phyloP scores from a whole-genome alignment of 2,797 vertebrate genomes.

The Lemur catta region DNA sequence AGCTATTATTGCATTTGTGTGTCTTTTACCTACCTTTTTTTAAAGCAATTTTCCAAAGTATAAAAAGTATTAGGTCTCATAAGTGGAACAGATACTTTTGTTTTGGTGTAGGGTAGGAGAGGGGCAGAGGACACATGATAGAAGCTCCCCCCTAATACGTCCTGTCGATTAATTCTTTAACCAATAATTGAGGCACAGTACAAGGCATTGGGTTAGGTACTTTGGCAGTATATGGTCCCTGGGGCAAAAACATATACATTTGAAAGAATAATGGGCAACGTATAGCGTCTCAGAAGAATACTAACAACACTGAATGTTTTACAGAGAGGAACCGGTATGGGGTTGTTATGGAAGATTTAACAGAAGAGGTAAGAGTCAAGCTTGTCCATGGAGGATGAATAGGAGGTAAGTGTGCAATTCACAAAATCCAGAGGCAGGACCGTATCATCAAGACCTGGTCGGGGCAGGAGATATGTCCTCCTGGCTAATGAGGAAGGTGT shows the following conservation, averaged over 20 bases:
- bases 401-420: background rate
- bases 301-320: background rate
- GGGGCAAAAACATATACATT: background rate
- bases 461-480: too few species aligned
- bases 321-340: background rate
- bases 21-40: constrained; percentile 12
- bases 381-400: background rate
- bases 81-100: background rate
- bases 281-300: background rate
- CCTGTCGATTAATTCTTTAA: background rate
- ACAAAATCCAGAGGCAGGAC: background rate
- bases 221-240: background rate
- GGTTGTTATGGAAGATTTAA: background rate
- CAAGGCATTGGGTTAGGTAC: background rate
- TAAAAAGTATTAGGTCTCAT: background rate
- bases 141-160: background rate
- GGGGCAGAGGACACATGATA: background rate
- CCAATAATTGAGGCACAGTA: background rate
- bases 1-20: background rate
- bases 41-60: background rate
- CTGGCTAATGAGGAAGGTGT: background rate
- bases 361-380: background rate
- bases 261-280: background rate
- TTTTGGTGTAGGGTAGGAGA: background rate
- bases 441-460: background rate